Evolutionary conservation across 2,888 invertebrate species (phyloP), one percentile per base, ranked within the genome.

Genomic region (Heliconius cydno): DNA sequence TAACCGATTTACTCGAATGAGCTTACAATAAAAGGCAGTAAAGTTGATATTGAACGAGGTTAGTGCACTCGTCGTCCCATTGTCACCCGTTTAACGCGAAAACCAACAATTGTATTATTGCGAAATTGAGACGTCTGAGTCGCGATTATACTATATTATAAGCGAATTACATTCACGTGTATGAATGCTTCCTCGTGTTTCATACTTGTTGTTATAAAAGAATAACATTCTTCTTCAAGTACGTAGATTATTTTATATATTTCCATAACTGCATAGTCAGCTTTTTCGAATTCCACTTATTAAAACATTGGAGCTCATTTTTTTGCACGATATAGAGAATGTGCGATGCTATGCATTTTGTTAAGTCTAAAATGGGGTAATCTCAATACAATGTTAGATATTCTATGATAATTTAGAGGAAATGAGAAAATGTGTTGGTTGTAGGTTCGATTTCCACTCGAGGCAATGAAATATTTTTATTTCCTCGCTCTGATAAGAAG

Each of bases 21-120:
- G 30, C 46, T 28, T 22, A 46, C 28, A 66, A 73, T 73, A 65
- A 75, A 75, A 75, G 75, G 46, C 28, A 65, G 28, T 28, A 15
- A 66, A 25, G 19, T 68, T n/a, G 13, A 70, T 70, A 80, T 76
- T 78, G 73, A 85, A 86, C 76, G 85, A 84, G 90, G 91, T 89
- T 87, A 91, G 84, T 87, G 90, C 89, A 90, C 89, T 84, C 80
- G 65, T 79, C 84, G 87, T 85, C 80, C 86, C 83, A 84, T 86
- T 87, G 86, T 87, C 85, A 73, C 65, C 25, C 79, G 79, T 65
- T 89, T 89, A 90, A 90, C 88, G 88, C 70, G 80, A 79, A 81
- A 77, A 74, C 66, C n/a, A 72, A 68, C 77, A 77, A 79, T 76
- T 66, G 52, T 34, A 68, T 57, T 72, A 76, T 71, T 78, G 79